Evolutionary conservation across 2,797 vertebrate genomes (phyloP).

Genomic region (Xyrichtys novacula): DNA sequence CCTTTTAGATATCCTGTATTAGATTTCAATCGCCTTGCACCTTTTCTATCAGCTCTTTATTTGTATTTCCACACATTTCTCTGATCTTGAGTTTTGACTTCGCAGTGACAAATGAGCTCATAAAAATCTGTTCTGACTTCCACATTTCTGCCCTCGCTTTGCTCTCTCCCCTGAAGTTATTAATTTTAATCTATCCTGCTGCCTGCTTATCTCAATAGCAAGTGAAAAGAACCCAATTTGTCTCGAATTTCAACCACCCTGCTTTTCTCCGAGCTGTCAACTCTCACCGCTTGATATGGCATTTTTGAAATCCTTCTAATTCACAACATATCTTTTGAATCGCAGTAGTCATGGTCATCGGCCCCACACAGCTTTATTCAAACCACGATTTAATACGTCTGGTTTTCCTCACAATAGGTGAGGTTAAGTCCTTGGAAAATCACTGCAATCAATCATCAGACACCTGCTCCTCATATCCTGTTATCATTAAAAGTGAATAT

Average conservation of each 20-base stretch:
- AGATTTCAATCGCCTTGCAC: too few species aligned
- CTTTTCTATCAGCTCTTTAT: not conserved
- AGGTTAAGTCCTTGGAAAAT: slow-evolving; percentile 1
- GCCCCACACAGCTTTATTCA: not conserved
- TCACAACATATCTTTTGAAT: not conserved
- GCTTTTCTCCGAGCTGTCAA: too few species aligned
- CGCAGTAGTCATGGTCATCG: too few species aligned
- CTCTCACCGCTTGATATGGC: not conserved
- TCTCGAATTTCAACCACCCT: too few species aligned
- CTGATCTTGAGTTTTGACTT: too few species aligned
- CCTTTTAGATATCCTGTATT: not conserved
- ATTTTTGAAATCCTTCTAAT: too few species aligned
- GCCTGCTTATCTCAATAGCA: too few species aligned
- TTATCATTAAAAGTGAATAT: not conserved
- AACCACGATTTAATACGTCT: not conserved
- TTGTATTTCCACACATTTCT: too few species aligned
- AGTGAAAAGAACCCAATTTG: too few species aligned
- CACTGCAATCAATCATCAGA: not conserved
- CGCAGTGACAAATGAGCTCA: not conserved
- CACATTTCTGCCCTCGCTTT: not conserved
- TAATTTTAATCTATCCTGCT: not conserved
- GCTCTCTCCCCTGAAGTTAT: not conserved
- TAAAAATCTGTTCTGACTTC: not conserved
- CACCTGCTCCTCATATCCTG: not conserved
- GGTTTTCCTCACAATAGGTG: not conserved